Conservation (phyloP, 2,888 invertebrate genomes). For the Polietes domitor region DNA sequence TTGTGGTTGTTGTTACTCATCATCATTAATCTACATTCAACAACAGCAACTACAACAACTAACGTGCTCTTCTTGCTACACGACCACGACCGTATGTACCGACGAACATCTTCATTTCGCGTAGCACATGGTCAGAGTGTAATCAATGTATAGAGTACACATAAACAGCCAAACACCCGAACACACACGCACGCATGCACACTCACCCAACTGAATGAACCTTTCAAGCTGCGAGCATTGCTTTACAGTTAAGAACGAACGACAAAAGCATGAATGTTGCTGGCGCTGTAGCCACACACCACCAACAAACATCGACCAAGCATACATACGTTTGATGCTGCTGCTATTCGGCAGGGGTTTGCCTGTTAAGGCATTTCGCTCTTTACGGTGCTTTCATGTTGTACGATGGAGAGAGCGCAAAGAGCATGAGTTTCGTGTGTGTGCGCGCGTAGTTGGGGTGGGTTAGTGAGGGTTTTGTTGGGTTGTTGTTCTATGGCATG, state of each 20-base stretch:
- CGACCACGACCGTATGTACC: not conserved
- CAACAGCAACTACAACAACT: constrained; percentile 12
- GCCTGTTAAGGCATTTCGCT: constrained; percentile 3
- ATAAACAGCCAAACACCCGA: not conserved
- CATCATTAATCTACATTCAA: constrained; percentile 37
- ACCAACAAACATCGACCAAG: not conserved
- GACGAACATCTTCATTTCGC: constrained; percentile 49
- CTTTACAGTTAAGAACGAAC: not conserved
- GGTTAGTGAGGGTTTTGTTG: not conserved
- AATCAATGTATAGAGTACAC: not conserved
- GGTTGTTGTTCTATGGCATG: constrained; percentile 39
- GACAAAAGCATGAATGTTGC: too few species aligned
- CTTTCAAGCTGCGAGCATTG: constrained; percentile 12
- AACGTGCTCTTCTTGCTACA: not conserved
- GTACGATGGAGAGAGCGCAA: not conserved
- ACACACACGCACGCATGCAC: not conserved
- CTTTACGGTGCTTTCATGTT: not conserved
- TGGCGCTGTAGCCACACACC: not conserved
- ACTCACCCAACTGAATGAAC: constrained; percentile 23
- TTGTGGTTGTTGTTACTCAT: not conserved
- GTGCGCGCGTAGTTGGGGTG: not conserved
- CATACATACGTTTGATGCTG: not conserved
- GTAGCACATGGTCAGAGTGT: not conserved
- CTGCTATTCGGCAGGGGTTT: constrained; percentile 13
- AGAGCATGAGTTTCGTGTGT: not conserved